phyloP scores from a whole-genome alignment of 2,888 invertebrate species.

The Philopedon plagiatum region DNA sequence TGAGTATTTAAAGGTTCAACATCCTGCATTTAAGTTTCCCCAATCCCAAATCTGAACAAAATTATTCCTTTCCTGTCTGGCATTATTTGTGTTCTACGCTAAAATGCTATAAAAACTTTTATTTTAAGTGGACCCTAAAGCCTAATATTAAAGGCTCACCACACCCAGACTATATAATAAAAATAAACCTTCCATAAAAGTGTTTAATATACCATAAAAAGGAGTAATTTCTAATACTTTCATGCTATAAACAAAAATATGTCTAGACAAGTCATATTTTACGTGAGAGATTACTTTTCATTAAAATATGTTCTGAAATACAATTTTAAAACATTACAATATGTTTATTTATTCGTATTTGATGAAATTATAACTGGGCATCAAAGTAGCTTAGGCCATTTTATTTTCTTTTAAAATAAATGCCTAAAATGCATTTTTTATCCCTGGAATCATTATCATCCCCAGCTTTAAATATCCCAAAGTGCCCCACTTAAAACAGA shows the following conservation, averaged over 20 bases:
- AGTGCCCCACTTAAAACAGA: slow-evolving; percentile 23
- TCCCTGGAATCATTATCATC: slow-evolving; percentile 21
- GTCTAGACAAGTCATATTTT: slow-evolving; percentile 10
- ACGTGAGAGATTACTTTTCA: slow-evolving; percentile 1
- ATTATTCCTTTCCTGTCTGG: no score
- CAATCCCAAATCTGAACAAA: no score
- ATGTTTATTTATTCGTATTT: background rate
- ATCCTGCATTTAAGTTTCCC: no score
- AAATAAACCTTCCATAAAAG: slow-evolving; percentile 13
- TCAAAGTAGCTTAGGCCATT: background rate
- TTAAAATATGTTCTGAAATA: background rate
- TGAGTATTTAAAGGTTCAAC: no score
- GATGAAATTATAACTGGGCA: background rate
- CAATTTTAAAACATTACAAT: no score
- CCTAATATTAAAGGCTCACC: no score
- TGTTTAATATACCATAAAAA: background rate
- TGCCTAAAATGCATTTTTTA: slow-evolving; percentile 5
- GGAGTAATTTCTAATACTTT: slow-evolving; percentile 2
- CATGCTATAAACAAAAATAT: slow-evolving; percentile 3
- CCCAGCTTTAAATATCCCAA: slow-evolving; percentile 24
- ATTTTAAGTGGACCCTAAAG: no score
- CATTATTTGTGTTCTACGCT: no score
- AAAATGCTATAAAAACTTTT: no score
- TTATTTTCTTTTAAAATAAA: slow-evolving; percentile 1
- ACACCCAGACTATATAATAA: no score